A percentile compares a stretch with the other conserved stretches of the same genome.
These are phyloP conservation scores for Lepidurus packardi DNA, from an alignment of 1,140 invertebrate species.

Conservation along the genomic window DNA sequence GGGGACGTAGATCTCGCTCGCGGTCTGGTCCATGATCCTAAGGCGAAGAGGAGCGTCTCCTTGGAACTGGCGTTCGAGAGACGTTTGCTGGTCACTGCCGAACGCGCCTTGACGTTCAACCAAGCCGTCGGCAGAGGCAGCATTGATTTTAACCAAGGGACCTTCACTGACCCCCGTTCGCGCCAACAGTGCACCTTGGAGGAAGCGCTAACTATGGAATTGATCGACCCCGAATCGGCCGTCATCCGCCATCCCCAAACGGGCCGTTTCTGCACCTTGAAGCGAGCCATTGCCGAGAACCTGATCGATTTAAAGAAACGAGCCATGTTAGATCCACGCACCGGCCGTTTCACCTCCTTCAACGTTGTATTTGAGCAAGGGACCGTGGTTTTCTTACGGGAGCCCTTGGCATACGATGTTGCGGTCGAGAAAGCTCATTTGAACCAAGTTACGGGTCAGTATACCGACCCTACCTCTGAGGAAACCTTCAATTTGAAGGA, in stretches of 20 bases:
- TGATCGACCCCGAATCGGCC: constrained; percentile 67
- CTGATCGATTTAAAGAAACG: constrained; percentile 60
- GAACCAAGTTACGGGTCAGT: constrained; percentile 63
- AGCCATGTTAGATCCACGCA: constrained; percentile 61
- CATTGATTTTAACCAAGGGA: constrained; percentile 46
- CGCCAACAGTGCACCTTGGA: constrained; percentile 64
- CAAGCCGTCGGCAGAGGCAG: constrained; percentile 50
- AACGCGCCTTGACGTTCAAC: constrained; percentile 61
- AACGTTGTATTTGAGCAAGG: constrained; percentile 68
- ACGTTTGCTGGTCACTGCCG: constrained; percentile 63
- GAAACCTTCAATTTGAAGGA: constrained; percentile 73
- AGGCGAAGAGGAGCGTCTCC: constrained; percentile 63
- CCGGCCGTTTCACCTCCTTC: constrained; percentile 57
- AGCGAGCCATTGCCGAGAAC: constrained; percentile 62
- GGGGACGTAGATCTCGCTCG: constrained; percentile 68
- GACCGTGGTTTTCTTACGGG: constrained; percentile 59
- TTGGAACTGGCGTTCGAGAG: constrained; percentile 64
- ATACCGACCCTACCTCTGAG: constrained; percentile 65
- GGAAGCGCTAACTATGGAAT: constrained; percentile 67
- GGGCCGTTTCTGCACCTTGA: constrained; percentile 64
- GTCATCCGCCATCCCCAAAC: constrained; percentile 70
- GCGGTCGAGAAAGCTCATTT: constrained; percentile 66
- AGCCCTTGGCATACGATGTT: constrained; percentile 68
- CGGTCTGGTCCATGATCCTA: constrained; percentile 69
- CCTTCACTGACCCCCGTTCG: constrained; percentile 48